A percentile compares a stretch with the other conserved stretches of the same genome.
These are phyloP conservation scores for Hermetia illucens DNA, from an alignment of 1,140 invertebrate genomes.

Conservation along the genomic window DNA sequence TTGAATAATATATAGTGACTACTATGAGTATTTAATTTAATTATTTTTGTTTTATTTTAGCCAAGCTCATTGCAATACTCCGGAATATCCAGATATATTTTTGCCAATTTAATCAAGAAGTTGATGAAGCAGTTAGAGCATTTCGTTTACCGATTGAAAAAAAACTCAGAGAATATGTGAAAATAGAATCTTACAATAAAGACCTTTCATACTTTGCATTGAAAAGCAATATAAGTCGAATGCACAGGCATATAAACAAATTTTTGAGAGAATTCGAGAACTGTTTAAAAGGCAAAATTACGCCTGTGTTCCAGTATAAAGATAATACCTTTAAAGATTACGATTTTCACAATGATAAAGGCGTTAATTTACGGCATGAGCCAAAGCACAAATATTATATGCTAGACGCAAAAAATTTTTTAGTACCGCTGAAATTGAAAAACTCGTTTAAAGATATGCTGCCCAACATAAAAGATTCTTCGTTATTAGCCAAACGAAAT, in stretches of 20 bases:
- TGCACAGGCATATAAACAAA: slow-evolving; percentile 75
- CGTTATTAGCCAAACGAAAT: slow-evolving; percentile 16
- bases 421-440: slow-evolving; percentile 16
- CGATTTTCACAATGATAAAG: slow-evolving; percentile 18
- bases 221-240: slow-evolving; percentile 72
- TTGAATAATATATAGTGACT: no score
- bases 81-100: slow-evolving; percentile 85
- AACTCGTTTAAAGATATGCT: no score
- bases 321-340: slow-evolving; percentile 24
- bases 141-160: slow-evolving; percentile 73
- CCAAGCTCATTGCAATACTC: slow-evolving; percentile 48
- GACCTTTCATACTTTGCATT: slow-evolving; percentile 92
- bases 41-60: slow-evolving; percentile 15
- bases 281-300: slow-evolving; percentile 30
- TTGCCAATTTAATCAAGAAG: slow-evolving; percentile 52
- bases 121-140: slow-evolving; percentile 47
- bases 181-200: slow-evolving; percentile 86
- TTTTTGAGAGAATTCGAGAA: slow-evolving; percentile 67
- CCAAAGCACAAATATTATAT: slow-evolving; percentile 14
- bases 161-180: slow-evolving; percentile 83
- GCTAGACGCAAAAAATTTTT: slow-evolving; percentile 16
- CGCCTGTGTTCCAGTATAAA: slow-evolving; percentile 22
- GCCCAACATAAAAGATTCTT: slow-evolving; percentile 5
- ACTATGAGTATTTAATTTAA: no score
- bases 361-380: slow-evolving; percentile 11